Conservation (phyloP, 2,113 vertebrate genomes). For the Platycercus adscitus region DNA sequence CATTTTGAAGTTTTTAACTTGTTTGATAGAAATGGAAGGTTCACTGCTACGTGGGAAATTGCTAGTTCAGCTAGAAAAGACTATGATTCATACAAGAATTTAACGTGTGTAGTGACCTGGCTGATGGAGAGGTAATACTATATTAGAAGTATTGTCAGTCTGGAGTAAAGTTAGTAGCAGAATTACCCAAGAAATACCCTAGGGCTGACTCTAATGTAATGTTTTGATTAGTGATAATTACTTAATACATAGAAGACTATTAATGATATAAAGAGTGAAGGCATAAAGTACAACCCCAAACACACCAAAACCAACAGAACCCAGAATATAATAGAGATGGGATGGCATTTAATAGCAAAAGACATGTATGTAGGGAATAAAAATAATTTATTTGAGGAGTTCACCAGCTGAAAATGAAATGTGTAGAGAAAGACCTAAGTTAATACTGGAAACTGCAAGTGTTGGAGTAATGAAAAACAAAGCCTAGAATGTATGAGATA, state of each 20-base stretch:
- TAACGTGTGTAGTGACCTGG: not conserved
- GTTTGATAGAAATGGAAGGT: not conserved
- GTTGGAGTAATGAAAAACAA: not conserved
- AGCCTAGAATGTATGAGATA: not conserved
- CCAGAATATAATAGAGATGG: not conserved
- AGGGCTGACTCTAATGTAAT: not conserved
- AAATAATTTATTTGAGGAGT: not conserved
- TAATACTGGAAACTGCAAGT: not conserved
- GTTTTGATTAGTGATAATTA: not conserved
- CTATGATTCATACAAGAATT: not conserved
- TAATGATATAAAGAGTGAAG: not conserved
- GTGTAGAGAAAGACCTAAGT: not conserved
- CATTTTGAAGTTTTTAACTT: not conserved
- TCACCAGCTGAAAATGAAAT: not conserved
- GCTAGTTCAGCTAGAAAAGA: not conserved
- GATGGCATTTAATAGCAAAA: not conserved
- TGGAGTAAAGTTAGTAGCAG: not conserved
- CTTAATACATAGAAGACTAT: not conserved
- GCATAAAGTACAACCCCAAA: not conserved
- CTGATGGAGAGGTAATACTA: not conserved
- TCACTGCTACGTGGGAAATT: not conserved
- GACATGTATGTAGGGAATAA: not conserved
- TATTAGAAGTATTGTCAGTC: not conserved
- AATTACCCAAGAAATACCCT: not conserved
- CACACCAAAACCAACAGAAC: not conserved